Percentiles rank a stretch among this genome's conserved stretches.
Evolutionary conservation across 2,797 vertebrate genomes (phyloP).

Genomic region (Poecilia wingei): DNA sequence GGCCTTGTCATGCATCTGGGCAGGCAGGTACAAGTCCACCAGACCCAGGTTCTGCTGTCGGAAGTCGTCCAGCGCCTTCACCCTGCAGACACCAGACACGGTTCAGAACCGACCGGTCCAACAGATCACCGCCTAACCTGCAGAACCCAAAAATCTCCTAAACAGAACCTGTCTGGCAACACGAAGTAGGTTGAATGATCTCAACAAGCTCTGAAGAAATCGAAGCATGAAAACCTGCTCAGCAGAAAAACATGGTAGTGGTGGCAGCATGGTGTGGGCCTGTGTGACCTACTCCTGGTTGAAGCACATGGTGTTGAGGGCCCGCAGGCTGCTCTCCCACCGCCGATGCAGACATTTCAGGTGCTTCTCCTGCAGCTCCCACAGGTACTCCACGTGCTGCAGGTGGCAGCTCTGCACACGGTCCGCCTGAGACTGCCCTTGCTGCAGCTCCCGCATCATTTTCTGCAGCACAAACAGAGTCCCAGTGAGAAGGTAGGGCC

Average conservation of each 20-base stretch:
- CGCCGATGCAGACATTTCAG: constrained; percentile 17
- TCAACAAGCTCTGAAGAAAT: not conserved
- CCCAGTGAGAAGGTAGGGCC: not conserved
- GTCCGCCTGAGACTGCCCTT: constrained; percentile 46
- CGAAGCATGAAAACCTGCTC: not conserved
- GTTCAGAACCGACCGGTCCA: not conserved
- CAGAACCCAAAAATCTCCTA: not conserved
- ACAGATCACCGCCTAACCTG: not conserved
- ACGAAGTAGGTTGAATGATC: not conserved
- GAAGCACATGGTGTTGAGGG: constrained; percentile 3
- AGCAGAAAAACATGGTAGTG: not conserved
- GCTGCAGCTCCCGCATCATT: constrained; percentile 24
- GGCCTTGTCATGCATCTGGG: not conserved
- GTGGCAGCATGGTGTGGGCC: not conserved
- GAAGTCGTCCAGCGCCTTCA: not conserved
- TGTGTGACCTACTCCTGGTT: constrained; percentile 39
- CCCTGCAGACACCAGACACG: constrained; percentile 28
- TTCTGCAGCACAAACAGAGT: constrained; percentile 34
- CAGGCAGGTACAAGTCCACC: not conserved
- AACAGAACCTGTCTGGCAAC: not conserved
- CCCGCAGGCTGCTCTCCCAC: constrained; percentile 40
- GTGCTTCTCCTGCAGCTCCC: constrained; percentile 15
- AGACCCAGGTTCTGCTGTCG: not conserved
- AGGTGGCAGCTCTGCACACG: constrained; percentile 43
- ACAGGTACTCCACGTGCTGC: constrained; percentile 38